Conservation (phyloP, 2,797 vertebrate species). For the Pangasius sanitwongsei region DNA sequence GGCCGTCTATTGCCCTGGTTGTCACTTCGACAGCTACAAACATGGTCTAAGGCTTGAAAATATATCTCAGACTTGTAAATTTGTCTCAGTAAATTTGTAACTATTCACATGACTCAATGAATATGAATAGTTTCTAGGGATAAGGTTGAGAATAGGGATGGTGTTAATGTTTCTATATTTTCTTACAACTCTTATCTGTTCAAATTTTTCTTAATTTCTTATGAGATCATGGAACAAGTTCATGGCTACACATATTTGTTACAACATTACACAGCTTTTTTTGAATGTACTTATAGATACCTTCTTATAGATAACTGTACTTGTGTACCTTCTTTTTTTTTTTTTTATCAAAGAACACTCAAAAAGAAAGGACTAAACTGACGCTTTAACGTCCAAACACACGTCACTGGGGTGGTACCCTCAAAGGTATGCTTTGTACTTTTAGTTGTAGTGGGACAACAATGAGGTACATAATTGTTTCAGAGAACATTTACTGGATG, state of each 20-base stretch:
- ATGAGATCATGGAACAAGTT: background rate
- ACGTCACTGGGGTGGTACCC: background rate
- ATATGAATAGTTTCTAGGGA: background rate
- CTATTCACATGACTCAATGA: background rate
- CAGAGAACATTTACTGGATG: background rate
- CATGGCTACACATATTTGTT: background rate
- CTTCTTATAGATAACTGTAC: too few relatives aligned
- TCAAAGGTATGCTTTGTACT: background rate
- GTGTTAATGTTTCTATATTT: background rate
- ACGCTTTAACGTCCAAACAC: background rate
- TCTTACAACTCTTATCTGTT: background rate
- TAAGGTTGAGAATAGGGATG: background rate
- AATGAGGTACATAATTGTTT: background rate
- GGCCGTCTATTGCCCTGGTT: background rate
- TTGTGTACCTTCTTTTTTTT: background rate
- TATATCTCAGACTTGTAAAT: background rate
- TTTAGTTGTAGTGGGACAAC: background rate
- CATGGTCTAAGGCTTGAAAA: background rate
- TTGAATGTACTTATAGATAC: background rate
- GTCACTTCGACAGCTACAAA: background rate
- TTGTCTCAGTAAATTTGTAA: background rate
- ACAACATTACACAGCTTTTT: background rate
- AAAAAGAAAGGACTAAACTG: background rate
- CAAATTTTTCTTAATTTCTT: too few relatives aligned
- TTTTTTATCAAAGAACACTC: background rate